Evolutionary conservation across 1,140 invertebrate genomes (phyloP), one percentile per base, ranked within the genome.

Genomic region (Caenorhabditis briggsae): DNA sequence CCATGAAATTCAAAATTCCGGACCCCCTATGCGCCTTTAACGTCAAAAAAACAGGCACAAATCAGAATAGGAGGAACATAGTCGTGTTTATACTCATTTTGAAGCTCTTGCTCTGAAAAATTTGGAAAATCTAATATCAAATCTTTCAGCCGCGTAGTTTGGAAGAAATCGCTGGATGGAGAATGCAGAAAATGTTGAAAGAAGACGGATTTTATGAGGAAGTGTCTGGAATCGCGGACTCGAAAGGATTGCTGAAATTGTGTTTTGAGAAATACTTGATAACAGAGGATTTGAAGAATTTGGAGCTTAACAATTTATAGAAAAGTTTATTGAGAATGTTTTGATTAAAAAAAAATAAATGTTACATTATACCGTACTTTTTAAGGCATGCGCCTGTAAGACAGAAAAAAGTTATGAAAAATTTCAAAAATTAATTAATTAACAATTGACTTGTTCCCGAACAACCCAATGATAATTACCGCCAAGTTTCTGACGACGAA

Each of bases 141-240:
- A 12, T 46, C 18, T 74, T 74, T 46, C 46, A 78, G 70, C 20
- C 6, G 23, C 70, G 46, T 8, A 78, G 8, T 5, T 46, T 53
- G 7, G 70, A 78, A n/a, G 70, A 78, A 50, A 78, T 78, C 0
- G 46, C 20, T 25, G 70, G 70, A 7, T 78, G 46, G 43, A 50
- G 46, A 50, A 50, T 78, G 18, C 70, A 78, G 41, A 78, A 78
- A n/a, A 78, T 23, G n/a, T 46, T 78, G 8, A 8, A 46, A n/a
- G 53, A 14, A 78, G 46, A 78, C n/a, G 70, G 70, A 2, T 41
- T 53, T 23, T 18, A 8, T 9, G 46, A 78, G 0, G 70, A 78
- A 78, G 46, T 78, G 7, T 50, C 8, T 23, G 46, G 53, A 48
- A 50, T 78, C 5, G 20, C 70, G 20, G 53, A 50, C 41, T 50